phyloP scores from a whole-genome alignment of 2,888 invertebrate species.

The Ophraella communa region DNA sequence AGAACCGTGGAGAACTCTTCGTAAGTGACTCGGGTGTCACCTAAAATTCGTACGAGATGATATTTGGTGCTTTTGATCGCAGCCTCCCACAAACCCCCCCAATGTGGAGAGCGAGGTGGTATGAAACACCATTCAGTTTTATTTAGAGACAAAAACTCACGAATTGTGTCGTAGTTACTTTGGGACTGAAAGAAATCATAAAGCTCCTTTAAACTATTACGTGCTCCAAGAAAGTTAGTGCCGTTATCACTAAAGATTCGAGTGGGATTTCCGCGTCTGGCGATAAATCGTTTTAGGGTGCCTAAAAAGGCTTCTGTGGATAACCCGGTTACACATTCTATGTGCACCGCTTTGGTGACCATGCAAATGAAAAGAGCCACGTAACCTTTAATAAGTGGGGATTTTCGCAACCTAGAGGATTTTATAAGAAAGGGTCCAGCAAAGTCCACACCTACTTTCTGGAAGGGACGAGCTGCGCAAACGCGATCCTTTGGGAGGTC shows the following conservation, averaged over 20 bases:
- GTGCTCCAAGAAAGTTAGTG: no score
- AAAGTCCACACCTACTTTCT: constrained; percentile 36
- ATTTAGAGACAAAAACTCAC: neutral
- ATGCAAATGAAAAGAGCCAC: constrained; percentile 19
- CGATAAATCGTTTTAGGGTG: constrained; percentile 21
- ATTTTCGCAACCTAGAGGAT: constrained; percentile 25
- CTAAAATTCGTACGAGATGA: neutral
- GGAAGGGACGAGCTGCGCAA: constrained; percentile 23
- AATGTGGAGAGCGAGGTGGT: neutral
- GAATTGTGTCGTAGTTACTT: neutral
- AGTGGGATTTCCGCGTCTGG: constrained; percentile 17
- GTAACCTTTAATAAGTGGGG: constrained; percentile 24
- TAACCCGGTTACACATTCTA: constrained; percentile 18
- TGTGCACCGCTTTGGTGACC: constrained; percentile 20
- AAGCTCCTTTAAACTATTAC: no score
- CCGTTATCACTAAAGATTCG: neutral
- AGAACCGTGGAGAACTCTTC: constrained; percentile 4
- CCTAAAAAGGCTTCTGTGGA: constrained; percentile 19
- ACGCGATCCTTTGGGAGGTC: constrained; percentile 13
- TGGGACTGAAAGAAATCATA: no score
- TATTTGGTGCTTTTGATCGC: neutral
- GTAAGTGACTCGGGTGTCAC: neutral
- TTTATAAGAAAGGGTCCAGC: constrained; percentile 32
- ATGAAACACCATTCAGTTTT: neutral
- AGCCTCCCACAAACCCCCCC: neutral